Base-by-base conservation (phyloP, 2,113 vertebrate genomes). In the Nyctibius bracteatus region DNA sequence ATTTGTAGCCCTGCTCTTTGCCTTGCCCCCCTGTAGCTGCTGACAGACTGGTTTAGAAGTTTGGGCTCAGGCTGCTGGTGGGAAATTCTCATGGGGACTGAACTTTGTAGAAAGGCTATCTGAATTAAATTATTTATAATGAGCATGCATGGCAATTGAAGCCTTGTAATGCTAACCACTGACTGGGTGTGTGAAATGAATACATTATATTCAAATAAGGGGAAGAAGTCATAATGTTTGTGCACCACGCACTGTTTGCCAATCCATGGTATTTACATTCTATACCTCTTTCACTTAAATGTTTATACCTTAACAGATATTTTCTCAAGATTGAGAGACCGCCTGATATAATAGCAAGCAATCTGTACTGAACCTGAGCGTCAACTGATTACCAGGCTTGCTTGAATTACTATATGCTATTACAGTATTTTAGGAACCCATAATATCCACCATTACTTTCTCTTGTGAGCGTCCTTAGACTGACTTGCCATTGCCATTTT, bases 391-490 rank as follows among this genome's bases (percentile, higher is more conserved):
- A 93, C 85, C 31, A 70, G 89, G 74, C 81, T 91, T 93, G 72
- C 80, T 85, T 97, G 96, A 97, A 97, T 97, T 97, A 96, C 94
- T 94, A 35, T 96, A 86, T 79, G 93, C 97, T 97, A 96, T 97
- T 97, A 95, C 94, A 96, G 95, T 97, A 95, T 97, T 97, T 97
- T 97, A 97, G 94, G 91, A 95, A 97, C 93, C 95, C 91, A 95
- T 97, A 96, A 97, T 96, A 96, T 74, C 96, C 94, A 92, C 96
- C 93, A 97, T 97, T 97, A 97, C 96, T 97, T 97, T 95, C 94
- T 92, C 87, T 92, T 67, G 94, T 72, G 94, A 93, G 94, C 95
- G 80, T 86, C 91, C 96, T 97, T 93, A 97, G 94, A 96, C 94
- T 93, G 97, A 94, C 96, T 97, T 92, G 92, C 97, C 3, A 0